Base-by-base conservation (phyloP, 2,797 vertebrate genomes). In the Podarcis lilfordi region DNA sequence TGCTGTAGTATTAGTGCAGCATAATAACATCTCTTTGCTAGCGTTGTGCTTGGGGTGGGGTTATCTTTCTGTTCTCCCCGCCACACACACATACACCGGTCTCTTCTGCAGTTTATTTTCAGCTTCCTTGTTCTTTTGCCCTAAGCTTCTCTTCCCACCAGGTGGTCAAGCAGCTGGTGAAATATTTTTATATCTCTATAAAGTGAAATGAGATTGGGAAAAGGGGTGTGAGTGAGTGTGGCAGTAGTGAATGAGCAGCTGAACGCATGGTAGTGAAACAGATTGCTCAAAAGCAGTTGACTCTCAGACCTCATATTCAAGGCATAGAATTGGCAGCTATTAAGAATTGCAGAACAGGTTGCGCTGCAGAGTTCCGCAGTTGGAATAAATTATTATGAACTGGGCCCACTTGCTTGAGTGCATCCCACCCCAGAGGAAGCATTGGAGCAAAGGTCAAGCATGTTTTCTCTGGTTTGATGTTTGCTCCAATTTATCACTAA, bases 131-230 rank as follows among this genome's bases (percentile, higher is more conserved):
- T 85, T 89, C 86, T 10, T 3, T 91, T 91, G 87, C 92, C 86
- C 77, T 82, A 90, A 81, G 17, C 83, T 0, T 59, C 83, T 32
- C 84, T 29, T 84, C 87, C 89, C 86, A 82, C 92, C 91, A 92
- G 92, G 94, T 93, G 91, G 93, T 87, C 89, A 91, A 37, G 88
- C 94, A 95, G 90, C 92, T 94, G 93, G 86, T 45, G 74, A 78
- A 64, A 77, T 95, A 92, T 94, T 95, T 95, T 91, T 87, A 82
- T 94, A 90, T 75, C 82, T 0, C 0, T n/a, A 55, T 45, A 64
- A 3, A 37, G 81, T 86, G 45, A 79, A 90, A 8, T 0, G 0
- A 77, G 85, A 68, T 0, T 9, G 43, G 35, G 50, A 37, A 9
- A 61, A 43, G 74, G 79, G 37, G 17, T 9, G 17, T 15, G 50